Evolutionary conservation across 2,888 invertebrate species (phyloP), one percentile per base, ranked within the genome.

Genomic region (Cephus rjabovi): DNA sequence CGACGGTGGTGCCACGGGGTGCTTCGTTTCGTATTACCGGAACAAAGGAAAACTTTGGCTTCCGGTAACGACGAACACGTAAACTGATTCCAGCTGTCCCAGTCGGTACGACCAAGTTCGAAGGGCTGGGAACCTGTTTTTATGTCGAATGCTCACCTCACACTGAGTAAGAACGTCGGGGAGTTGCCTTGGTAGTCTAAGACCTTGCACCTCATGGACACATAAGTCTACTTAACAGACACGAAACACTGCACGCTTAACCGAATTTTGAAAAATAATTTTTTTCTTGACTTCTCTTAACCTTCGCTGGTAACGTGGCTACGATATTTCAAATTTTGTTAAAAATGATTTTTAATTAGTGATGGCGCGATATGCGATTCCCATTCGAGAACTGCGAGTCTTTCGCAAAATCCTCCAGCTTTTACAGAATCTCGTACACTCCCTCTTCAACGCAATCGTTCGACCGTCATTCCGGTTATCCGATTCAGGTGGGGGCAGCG

Each of bases 131-230:
- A 85, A 84, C 82, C 81, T 76, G 82, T 83, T 85, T 81, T 31
- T 56, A 33, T 73, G 15, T 73, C 15, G 40, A 37, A 75, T 73
- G 30, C 85, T 90, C 80, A 91, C 91, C 91, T 89, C 82, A 91
- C 86, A 81, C 89, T 91, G 79, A 90, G 86, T 83, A 91, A 88
- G 78, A 91, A 91, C 82, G 90, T 89, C 80, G 91, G 90, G 81
- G 88, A 89, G 79, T 90, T 91, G 87, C 91, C 89, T 90, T 91
- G 90, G 83, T 90, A 90, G 81, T 91, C 90, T 86, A 90, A 87
- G 82, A 90, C 87, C 83, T 90, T 90, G 88, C 90, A 88, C 90
- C 89, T 90, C 91, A 91, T 91, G 84, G 91, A 90, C 91, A 91
- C 91, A 91, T 91, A 89, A 80, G 85, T 85, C 81, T 85, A 80